Base-by-base conservation (phyloP, 2,113 vertebrate species). In the Oreochromis niloticus region DNA sequence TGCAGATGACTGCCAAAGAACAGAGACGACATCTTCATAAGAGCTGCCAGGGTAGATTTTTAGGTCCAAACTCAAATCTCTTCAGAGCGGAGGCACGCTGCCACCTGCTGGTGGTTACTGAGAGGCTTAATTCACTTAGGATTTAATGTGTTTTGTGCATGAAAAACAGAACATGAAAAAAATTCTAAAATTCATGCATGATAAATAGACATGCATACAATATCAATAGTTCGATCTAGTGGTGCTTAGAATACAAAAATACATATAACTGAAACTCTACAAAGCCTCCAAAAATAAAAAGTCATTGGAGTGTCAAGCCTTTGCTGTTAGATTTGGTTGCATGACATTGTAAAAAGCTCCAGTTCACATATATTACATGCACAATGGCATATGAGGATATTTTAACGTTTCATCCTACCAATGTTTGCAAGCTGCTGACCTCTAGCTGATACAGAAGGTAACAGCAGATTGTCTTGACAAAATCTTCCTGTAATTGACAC, bases 391-490 rank as follows among this genome's bases (percentile, higher is more conserved):
- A 79, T 79, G 84, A 93, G 63, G 17, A 85, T 87, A 83, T 66
- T 22, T 36, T 27, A 71, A 78, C 48, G 27, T 81, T 75, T 90
- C 16, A 54, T 13, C n/a, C 9, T n/a, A 7, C 7, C 14, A 89
- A 84, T 88, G 34, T 83, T 83, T 86, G 89, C 86, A 55, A 82
- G 91, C 80, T 94, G 86, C 91, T 96, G 95, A 94, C 95, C 93
- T 95, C 95, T 96, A 95, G 95, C 94, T 95, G 93, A 87, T 10
- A 61, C 61, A 88, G 79, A 88, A 32, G 68, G 89, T 79, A 95
- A 95, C 82, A 87, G 73, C 90, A 94, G 22, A 57, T 19, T 9
- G 8, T 19, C 16, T 6, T 24, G 7, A 17, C 16, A 22, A 55
- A 85, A 61, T 55, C 57, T 73, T 50, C 27, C 32, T 36, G 30